Evolutionary conservation across 2,113 vertebrate species (phyloP), one percentile per base, ranked within the genome.

Genomic region (Upupa epops): DNA sequence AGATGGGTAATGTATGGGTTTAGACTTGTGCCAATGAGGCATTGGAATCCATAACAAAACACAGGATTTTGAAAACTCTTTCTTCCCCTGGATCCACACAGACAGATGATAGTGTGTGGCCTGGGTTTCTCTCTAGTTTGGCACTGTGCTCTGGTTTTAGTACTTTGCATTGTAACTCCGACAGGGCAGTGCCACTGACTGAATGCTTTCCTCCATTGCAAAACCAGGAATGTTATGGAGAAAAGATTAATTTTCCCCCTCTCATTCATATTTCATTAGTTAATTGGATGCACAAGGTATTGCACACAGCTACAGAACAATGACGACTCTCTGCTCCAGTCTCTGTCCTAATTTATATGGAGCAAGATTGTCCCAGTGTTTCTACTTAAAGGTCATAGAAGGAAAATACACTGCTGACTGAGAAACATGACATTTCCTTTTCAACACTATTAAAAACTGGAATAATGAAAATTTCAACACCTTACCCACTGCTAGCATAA

Each of bases 391-490:
- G 56, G 51, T 88, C 19, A 15, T 19, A 72, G 40, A 2, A 68
- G 71, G 79, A 80, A 71, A 64, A 37, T 9, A 59, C 3, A 5
- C 18, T 78, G 63, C 58, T 82, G 63, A 69, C 31, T 65, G 49
- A 72, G 54, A 89, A 88, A 51, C 17, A 42, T 48, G 45, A 29
- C 55, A 45, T n/a, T 92, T 19, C 40, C 72, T 88, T 82, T 86
- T 28, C 32, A 78, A 75, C 11, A 21, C 17, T 46, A 21, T 75
- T 90, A 46, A 83, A 80, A 92, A 78, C 3, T 46, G 32, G 58
- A 92, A 88, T 86, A 81, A 75, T 65, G 51, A 82, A 86, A 84
- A 69, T 83, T 91, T 93, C 61, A 83, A 49, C 36, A 65, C 49
- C 16, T 93, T 40, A 49, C 48, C 42, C 51, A 55, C 64, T 59